These are phyloP conservation scores for Aporophyla lueneburgensis DNA, from an alignment of 2,888 invertebrate genomes.

Conservation along the genomic window DNA sequence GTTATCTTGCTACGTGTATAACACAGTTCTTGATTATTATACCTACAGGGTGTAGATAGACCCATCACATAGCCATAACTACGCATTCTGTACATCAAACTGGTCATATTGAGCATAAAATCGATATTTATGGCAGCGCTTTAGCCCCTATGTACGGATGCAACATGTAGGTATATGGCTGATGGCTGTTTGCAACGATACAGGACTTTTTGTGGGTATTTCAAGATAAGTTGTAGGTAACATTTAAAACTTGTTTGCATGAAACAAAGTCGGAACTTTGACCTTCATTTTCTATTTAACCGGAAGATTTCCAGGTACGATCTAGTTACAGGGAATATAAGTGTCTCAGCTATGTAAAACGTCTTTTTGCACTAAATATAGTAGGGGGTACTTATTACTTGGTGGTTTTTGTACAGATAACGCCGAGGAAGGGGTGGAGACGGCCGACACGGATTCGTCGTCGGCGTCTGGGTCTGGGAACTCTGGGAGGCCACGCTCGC, in stretches of 20 bases:
- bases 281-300: not conserved
- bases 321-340: no score
- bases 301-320: no score
- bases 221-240: not conserved
- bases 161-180: not conserved
- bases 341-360: no score
- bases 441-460: conserved; percentile 89
- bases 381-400: not conserved
- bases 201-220: not conserved
- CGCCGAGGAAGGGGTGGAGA: conserved; percentile 76
- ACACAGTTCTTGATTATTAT: not conserved
- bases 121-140: not conserved
- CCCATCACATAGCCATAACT: not conserved
- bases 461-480: conserved; percentile 79
- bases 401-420: conserved; percentile 42
- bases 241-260: not conserved
- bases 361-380: not conserved
- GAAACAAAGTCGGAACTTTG: not conserved
- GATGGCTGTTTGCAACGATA: not conserved
- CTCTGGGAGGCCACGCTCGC: conserved; percentile 78
- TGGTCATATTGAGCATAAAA: no score
- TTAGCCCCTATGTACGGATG: not conserved
- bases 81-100: no score
- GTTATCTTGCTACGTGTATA: conserved; percentile 2
- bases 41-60: not conserved